phyloP scores from a whole-genome alignment of 2,797 vertebrate species.

The Babyrousa celebensis region DNA sequence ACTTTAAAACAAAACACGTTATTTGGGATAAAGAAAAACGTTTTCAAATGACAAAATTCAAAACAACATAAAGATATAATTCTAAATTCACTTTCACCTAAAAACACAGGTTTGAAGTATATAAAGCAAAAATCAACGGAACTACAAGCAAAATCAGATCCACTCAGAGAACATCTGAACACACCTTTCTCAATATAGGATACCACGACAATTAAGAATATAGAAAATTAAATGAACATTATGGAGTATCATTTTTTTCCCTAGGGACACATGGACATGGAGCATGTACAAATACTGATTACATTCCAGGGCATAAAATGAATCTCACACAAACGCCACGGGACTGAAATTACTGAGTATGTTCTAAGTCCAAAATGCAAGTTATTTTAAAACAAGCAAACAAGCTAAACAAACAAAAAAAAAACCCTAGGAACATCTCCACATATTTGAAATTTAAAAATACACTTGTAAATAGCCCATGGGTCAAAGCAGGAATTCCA shows the following conservation, averaged over 20 bases:
- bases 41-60: constrained; percentile 54
- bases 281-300: constrained; percentile 3
- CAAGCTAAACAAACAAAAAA: neutral
- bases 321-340: constrained; percentile 26
- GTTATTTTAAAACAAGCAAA: constrained; percentile 31
- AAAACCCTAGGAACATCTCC: neutral
- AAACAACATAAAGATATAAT: constrained; percentile 44
- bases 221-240: constrained; percentile 15
- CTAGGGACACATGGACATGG: neutral
- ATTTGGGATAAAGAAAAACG: constrained; percentile 13
- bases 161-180: neutral
- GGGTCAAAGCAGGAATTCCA: constrained; percentile 28
- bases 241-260: neutral
- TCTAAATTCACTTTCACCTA: constrained; percentile 17
- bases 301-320: constrained; percentile 17
- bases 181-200: neutral
- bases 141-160: constrained; percentile 51
- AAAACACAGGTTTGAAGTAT: constrained; percentile 8
- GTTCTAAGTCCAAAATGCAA: neutral
- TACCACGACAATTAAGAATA: neutral
- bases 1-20: constrained; percentile 55
- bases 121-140: constrained; percentile 52
- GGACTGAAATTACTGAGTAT: neutral
- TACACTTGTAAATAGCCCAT: constrained; percentile 39
- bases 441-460: constrained; percentile 37